Evolutionary conservation across 2,888 invertebrate genomes (phyloP), one percentile per base, ranked within the genome.

Genomic region (Chromoteleia sp.): DNA sequence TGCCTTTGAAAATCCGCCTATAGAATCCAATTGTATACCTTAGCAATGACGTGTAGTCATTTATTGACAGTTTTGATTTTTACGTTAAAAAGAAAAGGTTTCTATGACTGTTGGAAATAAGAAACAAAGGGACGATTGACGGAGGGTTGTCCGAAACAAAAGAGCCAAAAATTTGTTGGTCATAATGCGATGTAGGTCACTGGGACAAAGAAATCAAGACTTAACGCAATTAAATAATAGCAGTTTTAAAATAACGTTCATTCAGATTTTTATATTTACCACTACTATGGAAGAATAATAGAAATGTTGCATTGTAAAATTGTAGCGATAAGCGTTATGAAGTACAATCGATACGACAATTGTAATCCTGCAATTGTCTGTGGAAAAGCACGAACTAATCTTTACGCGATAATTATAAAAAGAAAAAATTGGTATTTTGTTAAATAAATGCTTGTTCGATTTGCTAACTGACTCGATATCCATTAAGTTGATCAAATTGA

Each of bases 101-200:
- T 8, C 7, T 4, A 50, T 25, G 25, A 50, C 15, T n/a, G 15
- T 52, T n/a, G 15, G 14, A 30, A 15, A 5, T 39, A 41, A 12
- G 8, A 58, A 7, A 21, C n/a, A 41, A 58, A 43, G 43, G 15
- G 29, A 10, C 33, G 7, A 52, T 10, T 15, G 43, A 29, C 25
- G n/a, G 4, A 43, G 43, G 5, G 15, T 5, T 56, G 14, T 25
- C 17, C 7, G 2, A 15, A 12, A 39, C 39, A 25, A 48, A 63
- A 39, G 39, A 21, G 33, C 41, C 67, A 41, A 41, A 36, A 50
- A 52, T 21, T 52, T 10, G 39, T 52, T 30, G 21, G 7, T 41
- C 54, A 54, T 8, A 59, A 59, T 48, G 5, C 0, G 7, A 71
- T 58, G 39, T 58, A 58, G 70, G 70, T 71, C 59, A 71, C 15